Evolutionary conservation across 2,113 vertebrate species (phyloP).

Genomic region (Amia ocellicauda): DNA sequence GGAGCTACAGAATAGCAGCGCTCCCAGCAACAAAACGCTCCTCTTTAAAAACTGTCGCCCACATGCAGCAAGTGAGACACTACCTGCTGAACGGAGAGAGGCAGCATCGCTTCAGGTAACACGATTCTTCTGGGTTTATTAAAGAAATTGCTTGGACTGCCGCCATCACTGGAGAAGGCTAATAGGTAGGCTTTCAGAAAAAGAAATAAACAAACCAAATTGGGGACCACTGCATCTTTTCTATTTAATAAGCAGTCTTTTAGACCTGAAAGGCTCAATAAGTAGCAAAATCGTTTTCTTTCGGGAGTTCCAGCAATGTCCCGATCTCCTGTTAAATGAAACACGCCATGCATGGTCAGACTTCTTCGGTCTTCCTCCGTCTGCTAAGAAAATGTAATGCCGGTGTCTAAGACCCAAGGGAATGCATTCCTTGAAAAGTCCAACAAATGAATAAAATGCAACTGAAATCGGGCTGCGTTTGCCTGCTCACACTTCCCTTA

Average conservation of each 20-base stretch:
- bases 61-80: too few relatives aligned
- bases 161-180: background rate
- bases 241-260: slow-evolving; percentile 10
- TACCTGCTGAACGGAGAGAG: too few relatives aligned
- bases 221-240: slow-evolving; percentile 5
- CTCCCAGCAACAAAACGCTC: too few relatives aligned
- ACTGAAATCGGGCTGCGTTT: too few relatives aligned
- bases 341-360: background rate
- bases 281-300: slow-evolving; percentile 18
- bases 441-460: background rate
- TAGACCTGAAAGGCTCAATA: background rate
- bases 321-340: slow-evolving; percentile 13
- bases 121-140: background rate
- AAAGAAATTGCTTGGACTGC: background rate
- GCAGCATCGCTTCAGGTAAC: background rate
- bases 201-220: too few relatives aligned
- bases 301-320: slow-evolving; percentile 3
- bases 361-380: background rate
- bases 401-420: slow-evolving; percentile 15
- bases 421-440: background rate
- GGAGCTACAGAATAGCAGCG: too few relatives aligned
- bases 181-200: slow-evolving; percentile 5
- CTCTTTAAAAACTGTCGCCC: too few relatives aligned
- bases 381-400: slow-evolving; percentile 9
- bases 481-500: slow-evolving; percentile 13